Evolutionary conservation across 2,888 invertebrate genomes (phyloP), one percentile per base, ranked within the genome.

Genomic region (Heteropelma amictum): DNA sequence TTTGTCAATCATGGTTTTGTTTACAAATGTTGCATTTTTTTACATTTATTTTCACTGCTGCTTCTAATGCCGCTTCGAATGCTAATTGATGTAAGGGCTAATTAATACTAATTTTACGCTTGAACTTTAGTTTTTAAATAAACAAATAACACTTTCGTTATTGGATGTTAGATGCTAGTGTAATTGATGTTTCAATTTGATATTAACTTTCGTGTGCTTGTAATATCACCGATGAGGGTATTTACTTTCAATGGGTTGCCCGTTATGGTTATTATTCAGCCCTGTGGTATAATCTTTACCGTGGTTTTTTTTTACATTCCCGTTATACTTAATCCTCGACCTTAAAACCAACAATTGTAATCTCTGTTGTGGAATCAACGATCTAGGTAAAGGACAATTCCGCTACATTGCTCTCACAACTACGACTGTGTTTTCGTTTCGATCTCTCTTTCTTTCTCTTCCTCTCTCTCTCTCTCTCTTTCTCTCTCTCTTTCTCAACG

Each of bases 241-340:
- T 5, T 47, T n/a, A 47, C 23, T 4, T 1, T 12, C 10, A 28
- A 33, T n/a, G n/a, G 26, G 40, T 53, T 53, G 12, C 19, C 51
- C 30, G 40, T 65, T 51, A 51, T 49, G 19, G 17, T 28, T 10
- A 42, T 51, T 64, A 19, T 19, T 6, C 14, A 8, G n/a, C 28
- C 8, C 6, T 38, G 12, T 14, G 30, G 5, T 30, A 53, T 30
- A 38, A 33, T 61, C 19, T 7, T 35, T 21, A 1, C 23, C 5
- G 17, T 17, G 23, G 5, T 26, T 14, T 53, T 65, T 8, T 42
- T 61, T 77, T 76, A 65, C 58, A 78, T 76, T 67, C n/a, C n/a
- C n/a, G n/a, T n/a, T n/a, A n/a, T n/a, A n/a, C n/a, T 45, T 73
- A 73, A 78, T 78, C 65, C n/a, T 54, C 7, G 38, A 42, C 21